Base-by-base conservation (phyloP, 2,888 invertebrate species). In the Cecidostiba fungosa region DNA sequence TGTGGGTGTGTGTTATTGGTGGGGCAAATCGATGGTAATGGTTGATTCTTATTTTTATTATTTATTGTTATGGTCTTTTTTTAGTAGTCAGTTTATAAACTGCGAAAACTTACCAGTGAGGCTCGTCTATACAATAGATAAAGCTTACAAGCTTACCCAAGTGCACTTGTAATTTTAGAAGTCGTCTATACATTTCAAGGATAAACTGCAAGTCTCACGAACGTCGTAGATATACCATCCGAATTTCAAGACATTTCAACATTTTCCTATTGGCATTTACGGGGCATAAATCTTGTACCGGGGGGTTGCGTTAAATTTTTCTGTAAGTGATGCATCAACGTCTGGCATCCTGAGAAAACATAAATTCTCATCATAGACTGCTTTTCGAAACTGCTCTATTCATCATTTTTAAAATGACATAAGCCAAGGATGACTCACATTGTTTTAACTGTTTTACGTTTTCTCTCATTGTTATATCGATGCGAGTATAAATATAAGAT, bases 221-320 rank as follows among this genome's bases (percentile, higher is more conserved):
- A n/a, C n/a, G n/a, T 4, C 3, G n/a, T 54, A 10, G 54, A 6
- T 50, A 50, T 4, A 19, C 19, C 4, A 16, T 3, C 5, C n/a
- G 54, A n/a, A 54, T 54, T 54, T 54, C 54, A 16, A 54, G n/a
- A 54, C 19, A 54, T 54, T 54, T 19, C 54, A 2, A 8, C 59
- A 59, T 59, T n/a, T 59, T 59, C 19, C 59, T 59, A 59, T 59
- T 59, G 59, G 23, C 59, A 23, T 59, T 66, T 66, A 66, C 8
- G 26, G 62, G 12, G 6, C 23, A 23, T 59, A 59, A 59, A 59
- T 59, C 59, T 59, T 26, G n/a, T 54, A 54, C 6, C n/a, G 19
- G 6, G n/a, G 10, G 43, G 43, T 66, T 14, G 29, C 12, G 4
- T 10, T 26, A 6, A 66, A 66, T 26, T 66, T 26, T 66, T 66